Evolutionary conservation across 2,797 vertebrate genomes (phyloP).

Genomic region (Margarornis squamiger): DNA sequence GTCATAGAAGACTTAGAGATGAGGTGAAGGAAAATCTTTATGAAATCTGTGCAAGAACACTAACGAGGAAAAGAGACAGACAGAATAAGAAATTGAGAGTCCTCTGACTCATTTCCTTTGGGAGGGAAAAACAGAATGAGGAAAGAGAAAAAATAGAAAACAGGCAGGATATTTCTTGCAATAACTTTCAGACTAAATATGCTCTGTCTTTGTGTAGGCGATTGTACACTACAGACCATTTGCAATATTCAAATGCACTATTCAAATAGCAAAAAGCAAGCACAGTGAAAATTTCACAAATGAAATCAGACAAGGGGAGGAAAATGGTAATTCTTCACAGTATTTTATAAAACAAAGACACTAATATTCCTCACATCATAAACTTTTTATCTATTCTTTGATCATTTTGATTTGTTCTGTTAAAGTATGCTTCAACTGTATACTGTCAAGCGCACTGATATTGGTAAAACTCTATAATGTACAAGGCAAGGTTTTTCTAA

Average conservation of each 20-base stretch:
- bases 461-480: background rate
- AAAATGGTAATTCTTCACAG: background rate
- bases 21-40: background rate
- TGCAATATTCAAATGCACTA: background rate
- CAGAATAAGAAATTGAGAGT: conserved; percentile 14
- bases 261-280: background rate
- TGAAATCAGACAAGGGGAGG: background rate
- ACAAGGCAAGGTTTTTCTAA: background rate
- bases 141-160: conserved; percentile 11
- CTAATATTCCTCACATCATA: background rate
- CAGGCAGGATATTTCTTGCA: background rate
- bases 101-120: conserved; percentile 50
- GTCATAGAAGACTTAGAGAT: background rate
- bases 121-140: conserved; percentile 3
- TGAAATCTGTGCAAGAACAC: background rate
- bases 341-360: background rate
- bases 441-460: background rate
- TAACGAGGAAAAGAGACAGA: background rate
- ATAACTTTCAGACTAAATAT: conserved; percentile 8
- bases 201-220: background rate
- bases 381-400: background rate
- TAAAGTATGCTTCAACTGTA: background rate
- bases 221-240: background rate
- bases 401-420: background rate
- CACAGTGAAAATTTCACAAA: background rate